phyloP scores from a whole-genome alignment of 2,113 vertebrate genomes.

The Pelecanus crispus region DNA sequence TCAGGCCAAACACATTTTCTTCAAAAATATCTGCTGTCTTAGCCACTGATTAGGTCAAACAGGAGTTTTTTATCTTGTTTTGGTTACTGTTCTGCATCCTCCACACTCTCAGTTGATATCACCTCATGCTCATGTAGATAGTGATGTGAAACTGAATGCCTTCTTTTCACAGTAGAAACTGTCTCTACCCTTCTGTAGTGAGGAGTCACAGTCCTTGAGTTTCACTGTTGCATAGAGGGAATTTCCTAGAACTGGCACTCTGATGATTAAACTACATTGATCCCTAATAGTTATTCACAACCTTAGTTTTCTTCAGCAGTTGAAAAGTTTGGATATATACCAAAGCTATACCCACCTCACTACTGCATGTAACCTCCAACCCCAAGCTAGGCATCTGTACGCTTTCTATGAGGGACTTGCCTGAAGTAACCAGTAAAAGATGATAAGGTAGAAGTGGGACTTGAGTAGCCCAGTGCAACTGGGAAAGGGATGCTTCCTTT shows the following conservation, averaged over 20 bases:
- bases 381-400: background rate
- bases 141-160: background rate
- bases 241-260: background rate
- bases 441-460: background rate
- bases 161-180: background rate
- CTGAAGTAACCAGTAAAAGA: background rate
- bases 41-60: background rate
- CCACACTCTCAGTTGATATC: background rate
- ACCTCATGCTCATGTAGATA: background rate
- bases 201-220: background rate
- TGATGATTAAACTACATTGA: background rate
- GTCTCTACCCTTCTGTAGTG: background rate
- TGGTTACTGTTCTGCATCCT: background rate
- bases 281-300: background rate
- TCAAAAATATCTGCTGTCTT: slow-evolving; percentile 2
- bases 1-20: slow-evolving; percentile 21
- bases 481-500: background rate
- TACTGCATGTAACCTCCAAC: background rate
- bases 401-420: background rate
- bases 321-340: background rate
- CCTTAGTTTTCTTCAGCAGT: background rate
- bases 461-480: background rate
- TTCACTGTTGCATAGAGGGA: background rate
- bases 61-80: background rate
- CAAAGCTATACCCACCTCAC: background rate